These are phyloP conservation scores for Tragelaphus oryx DNA, from an alignment of 2,797 vertebrate genomes.

Conservation along the genomic window DNA sequence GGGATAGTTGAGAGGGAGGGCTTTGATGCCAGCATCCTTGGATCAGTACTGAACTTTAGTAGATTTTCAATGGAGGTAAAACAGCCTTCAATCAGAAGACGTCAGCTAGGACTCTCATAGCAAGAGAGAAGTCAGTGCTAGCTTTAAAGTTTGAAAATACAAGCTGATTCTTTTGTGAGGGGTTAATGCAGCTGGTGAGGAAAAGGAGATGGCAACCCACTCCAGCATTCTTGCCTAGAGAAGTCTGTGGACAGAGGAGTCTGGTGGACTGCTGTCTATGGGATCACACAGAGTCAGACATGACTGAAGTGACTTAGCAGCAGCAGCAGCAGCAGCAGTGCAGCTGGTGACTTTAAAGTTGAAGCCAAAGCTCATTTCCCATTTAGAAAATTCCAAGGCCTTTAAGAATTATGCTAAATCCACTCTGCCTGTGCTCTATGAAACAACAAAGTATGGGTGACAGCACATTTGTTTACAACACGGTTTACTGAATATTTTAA, in stretches of 20 bases:
- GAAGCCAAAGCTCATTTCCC: background rate
- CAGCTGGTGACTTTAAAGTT: background rate
- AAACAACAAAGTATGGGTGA: background rate
- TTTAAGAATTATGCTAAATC: background rate
- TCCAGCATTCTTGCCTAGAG: background rate
- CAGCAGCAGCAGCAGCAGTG: background rate
- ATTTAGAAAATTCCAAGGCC: background rate
- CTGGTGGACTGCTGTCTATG: background rate
- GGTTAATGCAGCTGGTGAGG: background rate
- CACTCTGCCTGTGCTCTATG: background rate
- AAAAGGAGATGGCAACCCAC: background rate
- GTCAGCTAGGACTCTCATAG: background rate
- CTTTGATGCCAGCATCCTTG: slow-evolving; percentile 71
- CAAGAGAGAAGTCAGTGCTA: background rate
- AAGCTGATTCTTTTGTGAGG: background rate
- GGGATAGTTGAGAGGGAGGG: slow-evolving; percentile 63
- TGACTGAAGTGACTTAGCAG: background rate
- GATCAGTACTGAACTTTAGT: slow-evolving; percentile 72
- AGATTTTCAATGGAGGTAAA: background rate
- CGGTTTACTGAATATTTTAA: background rate
- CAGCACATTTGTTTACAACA: background rate
- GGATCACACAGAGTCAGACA: background rate
- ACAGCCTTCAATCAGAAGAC: background rate
- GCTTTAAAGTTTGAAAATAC: background rate
- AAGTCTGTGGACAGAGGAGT: background rate